Conservation (phyloP, 1,140 invertebrate genomes). For the Wasmannia auropunctata region DNA sequence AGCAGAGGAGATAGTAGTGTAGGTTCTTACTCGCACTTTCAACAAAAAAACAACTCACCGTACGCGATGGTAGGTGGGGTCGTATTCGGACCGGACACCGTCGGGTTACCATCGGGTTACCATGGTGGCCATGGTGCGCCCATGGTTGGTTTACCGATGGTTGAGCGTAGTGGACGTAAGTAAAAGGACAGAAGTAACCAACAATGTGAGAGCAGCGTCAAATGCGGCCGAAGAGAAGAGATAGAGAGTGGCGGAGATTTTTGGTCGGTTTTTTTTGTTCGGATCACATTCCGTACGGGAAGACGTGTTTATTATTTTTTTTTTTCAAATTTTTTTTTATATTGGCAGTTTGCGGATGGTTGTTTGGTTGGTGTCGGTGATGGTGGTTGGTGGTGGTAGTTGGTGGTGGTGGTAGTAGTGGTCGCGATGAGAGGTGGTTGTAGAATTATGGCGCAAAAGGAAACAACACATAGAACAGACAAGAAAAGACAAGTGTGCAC, state of each 20-base stretch:
- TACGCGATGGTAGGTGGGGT: slow-evolving; percentile 84
- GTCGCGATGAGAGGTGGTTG: slow-evolving; percentile 77
- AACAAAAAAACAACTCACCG: slow-evolving; percentile 84
- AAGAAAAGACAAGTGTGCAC: slow-evolving; percentile 83
- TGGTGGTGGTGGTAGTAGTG: slow-evolving; percentile 77
- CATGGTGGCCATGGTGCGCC: slow-evolving; percentile 77
- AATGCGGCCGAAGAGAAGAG: slow-evolving; percentile 78
- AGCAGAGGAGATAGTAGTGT: slow-evolving; percentile 38
- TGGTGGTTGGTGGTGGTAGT: slow-evolving; percentile 73
- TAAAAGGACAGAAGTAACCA: slow-evolving; percentile 86
- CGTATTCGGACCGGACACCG: slow-evolving; percentile 80
- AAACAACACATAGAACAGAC: slow-evolving; percentile 86
- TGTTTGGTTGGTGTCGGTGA: slow-evolving; percentile 71
- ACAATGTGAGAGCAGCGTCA: slow-evolving; percentile 85
- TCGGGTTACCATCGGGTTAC: slow-evolving; percentile 80
- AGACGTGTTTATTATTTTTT: slow-evolving; percentile 49
- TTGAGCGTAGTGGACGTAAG: slow-evolving; percentile 81
- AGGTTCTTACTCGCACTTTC: slow-evolving; percentile 75
- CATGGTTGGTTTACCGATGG: slow-evolving; percentile 73
- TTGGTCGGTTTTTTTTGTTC: slow-evolving; percentile 49
- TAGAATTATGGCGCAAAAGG: slow-evolving; percentile 81
- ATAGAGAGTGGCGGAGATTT: slow-evolving; percentile 59
- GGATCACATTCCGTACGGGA: slow-evolving; percentile 59
- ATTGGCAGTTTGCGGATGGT: slow-evolving; percentile 59
- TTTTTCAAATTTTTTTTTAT: slow-evolving; percentile 60